Percentiles rank a stretch among this genome's conserved stretches.
Conservation (phyloP, 2,797 vertebrate genomes). For the Varecia variegata region DNA sequence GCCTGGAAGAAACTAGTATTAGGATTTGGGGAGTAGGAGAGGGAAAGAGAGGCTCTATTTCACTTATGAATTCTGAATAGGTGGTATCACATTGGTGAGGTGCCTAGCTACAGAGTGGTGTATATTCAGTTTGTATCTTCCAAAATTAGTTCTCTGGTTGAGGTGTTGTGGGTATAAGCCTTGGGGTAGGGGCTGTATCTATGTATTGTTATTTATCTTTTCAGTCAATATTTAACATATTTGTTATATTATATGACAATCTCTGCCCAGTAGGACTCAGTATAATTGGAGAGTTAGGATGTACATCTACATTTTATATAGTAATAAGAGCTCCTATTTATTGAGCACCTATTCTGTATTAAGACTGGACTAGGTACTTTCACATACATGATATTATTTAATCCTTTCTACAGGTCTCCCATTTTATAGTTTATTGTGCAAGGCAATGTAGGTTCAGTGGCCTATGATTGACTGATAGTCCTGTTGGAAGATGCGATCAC, state of each 20-base stretch:
- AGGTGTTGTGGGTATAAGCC: slow-evolving; percentile 21
- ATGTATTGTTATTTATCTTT: not conserved
- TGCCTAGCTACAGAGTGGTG: not conserved
- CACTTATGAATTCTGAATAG: slow-evolving; percentile 8
- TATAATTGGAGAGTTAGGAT: slow-evolving; percentile 19
- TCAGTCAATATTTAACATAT: slow-evolving; percentile 12
- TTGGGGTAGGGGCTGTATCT: not conserved
- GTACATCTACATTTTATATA: not conserved
- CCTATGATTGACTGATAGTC: not conserved
- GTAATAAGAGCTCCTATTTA: not conserved
- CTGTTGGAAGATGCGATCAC: not conserved
- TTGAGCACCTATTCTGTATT: not conserved
- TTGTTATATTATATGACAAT: not conserved
- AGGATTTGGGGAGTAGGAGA: not conserved
- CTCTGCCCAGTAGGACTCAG: not conserved
- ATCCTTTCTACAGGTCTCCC: not conserved
- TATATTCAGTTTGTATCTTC: slow-evolving; percentile 46
- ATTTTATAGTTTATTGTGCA: not conserved
- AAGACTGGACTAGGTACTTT: slow-evolving; percentile 1
- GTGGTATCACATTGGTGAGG: not conserved
- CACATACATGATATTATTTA: not conserved
- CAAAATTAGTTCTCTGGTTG: slow-evolving; percentile 33
- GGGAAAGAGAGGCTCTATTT: slow-evolving; percentile 1
- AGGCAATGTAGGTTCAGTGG: not conserved
- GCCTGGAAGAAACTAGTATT: slow-evolving; percentile 29